Conservation (phyloP, 1,140 invertebrate genomes). For the Gryon sp. region DNA sequence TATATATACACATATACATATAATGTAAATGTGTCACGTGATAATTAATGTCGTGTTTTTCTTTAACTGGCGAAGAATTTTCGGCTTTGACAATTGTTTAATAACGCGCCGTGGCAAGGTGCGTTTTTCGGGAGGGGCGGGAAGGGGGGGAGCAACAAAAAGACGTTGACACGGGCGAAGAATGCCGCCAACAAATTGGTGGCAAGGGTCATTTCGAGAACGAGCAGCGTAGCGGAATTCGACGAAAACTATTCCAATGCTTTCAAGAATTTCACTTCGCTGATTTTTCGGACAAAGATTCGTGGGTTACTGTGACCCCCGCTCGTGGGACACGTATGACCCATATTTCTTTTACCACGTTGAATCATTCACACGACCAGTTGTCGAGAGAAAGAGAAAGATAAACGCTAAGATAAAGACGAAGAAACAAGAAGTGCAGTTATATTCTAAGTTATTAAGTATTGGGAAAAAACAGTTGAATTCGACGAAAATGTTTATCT, state of each 20-base stretch:
- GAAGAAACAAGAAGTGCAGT: too few relatives aligned
- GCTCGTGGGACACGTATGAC: conserved; percentile 48
- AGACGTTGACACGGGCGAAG: conserved; percentile 51
- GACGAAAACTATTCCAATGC: conserved; percentile 35
- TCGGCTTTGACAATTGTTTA: conserved; percentile 35
- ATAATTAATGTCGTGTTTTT: conserved; percentile 24
- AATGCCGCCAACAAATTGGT: conserved; percentile 72
- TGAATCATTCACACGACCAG: conserved; percentile 6
- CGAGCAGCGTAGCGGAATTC: conserved; percentile 63
- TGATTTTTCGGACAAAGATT: conserved; percentile 53
- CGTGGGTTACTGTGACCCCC: conserved; percentile 33
- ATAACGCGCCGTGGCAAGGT: conserved; percentile 7
- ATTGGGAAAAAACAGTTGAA: too few relatives aligned
- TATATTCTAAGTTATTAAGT: too few relatives aligned
- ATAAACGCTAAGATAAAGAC: too few relatives aligned
- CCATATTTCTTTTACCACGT: conserved; percentile 24
- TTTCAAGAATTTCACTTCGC: conserved; percentile 49
- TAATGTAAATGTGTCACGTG: too few relatives aligned
- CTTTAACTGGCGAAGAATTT: conserved; percentile 21
- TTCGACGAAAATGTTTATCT: too few relatives aligned
- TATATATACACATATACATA: too few relatives aligned
- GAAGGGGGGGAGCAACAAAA: too few relatives aligned
- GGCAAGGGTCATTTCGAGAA: conserved; percentile 70
- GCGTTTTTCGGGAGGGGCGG: not conserved
- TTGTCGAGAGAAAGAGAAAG: too few relatives aligned